phyloP scores from a whole-genome alignment of 2,888 invertebrate species.

The Nemotelus pantherinus region DNA sequence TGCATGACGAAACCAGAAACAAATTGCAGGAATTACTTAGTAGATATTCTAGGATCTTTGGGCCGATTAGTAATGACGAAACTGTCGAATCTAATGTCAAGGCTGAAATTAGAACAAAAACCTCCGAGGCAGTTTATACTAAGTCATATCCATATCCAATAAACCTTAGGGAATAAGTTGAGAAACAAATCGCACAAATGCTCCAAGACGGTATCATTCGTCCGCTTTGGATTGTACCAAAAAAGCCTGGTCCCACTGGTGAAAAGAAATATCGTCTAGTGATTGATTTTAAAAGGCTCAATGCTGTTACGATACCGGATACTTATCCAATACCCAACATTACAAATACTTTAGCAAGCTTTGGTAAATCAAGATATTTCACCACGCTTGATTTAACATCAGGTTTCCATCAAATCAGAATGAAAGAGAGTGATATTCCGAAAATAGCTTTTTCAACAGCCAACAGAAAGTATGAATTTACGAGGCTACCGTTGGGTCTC shows the following conservation, averaged over 20 bases:
- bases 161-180: slow-evolving; percentile 41
- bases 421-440: slow-evolving; percentile 39
- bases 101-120: slow-evolving; percentile 48
- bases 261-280: not conserved
- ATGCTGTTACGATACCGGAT: no score
- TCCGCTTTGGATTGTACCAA: not conserved
- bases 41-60: slow-evolving; percentile 38
- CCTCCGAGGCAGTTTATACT: slow-evolving; percentile 47
- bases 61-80: slow-evolving; percentile 38
- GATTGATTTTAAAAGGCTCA: not conserved
- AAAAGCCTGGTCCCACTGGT: not conserved
- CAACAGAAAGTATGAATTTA: slow-evolving; percentile 42
- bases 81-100: slow-evolving; percentile 43
- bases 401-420: slow-evolving; percentile 11
- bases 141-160: slow-evolving; percentile 48
- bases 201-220: not conserved
- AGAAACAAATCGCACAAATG: slow-evolving; percentile 40
- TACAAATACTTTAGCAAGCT: not conserved
- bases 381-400: slow-evolving; percentile 1
- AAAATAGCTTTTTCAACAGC: slow-evolving; percentile 17
- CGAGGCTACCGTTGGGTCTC: slow-evolving; percentile 24
- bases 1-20: not conserved
- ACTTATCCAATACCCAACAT: not conserved
- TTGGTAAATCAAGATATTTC: slow-evolving; percentile 1
- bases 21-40: slow-evolving; percentile 35